Conservation (phyloP, 2,113 vertebrate species). For the Lampris incognitus region DNA sequence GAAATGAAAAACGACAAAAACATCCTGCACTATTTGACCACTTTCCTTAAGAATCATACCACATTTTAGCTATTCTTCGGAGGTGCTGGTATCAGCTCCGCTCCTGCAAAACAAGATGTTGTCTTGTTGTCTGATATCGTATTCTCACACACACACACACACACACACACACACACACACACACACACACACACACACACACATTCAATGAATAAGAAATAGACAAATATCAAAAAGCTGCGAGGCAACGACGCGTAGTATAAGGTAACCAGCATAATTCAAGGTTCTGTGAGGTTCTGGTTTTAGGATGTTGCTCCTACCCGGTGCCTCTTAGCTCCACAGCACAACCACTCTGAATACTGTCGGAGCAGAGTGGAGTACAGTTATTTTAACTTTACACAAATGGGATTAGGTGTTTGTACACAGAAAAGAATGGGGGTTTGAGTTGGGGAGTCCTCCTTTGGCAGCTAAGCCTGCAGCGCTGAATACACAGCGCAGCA, state of each 20-base stretch:
- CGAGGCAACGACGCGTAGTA: conserved; percentile 31
- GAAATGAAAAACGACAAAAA: not conserved
- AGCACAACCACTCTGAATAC: conserved; percentile 35
- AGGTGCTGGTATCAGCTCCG: conserved; percentile 17
- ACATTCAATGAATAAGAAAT: conserved; percentile 31
- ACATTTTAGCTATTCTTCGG: not conserved
- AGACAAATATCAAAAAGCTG: conserved; percentile 59
- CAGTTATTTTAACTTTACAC: conserved; percentile 63
- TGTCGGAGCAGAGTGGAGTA: conserved; percentile 37
- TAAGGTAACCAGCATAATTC: conserved; percentile 47
- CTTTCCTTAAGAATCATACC: conserved; percentile 17
- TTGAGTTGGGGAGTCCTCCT: conserved; percentile 55
- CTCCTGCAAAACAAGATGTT: conserved; percentile 37
- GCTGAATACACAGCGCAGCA: conserved; percentile 31
- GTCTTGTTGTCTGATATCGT: conserved; percentile 47
- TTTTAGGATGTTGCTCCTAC: conserved; percentile 54
- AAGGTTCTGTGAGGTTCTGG: conserved; percentile 35
- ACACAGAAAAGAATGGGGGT: conserved; percentile 54
- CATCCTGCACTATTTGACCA: not conserved
- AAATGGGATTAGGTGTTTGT: conserved; percentile 72
- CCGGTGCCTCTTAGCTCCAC: conserved; percentile 52
- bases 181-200: conserved; percentile 32
- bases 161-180: conserved; percentile 10
- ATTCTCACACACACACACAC: conserved; percentile 37
- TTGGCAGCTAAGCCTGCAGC: conserved; percentile 51